Conservation (phyloP, 2,113 vertebrate species). For the Antennarius striatus region DNA sequence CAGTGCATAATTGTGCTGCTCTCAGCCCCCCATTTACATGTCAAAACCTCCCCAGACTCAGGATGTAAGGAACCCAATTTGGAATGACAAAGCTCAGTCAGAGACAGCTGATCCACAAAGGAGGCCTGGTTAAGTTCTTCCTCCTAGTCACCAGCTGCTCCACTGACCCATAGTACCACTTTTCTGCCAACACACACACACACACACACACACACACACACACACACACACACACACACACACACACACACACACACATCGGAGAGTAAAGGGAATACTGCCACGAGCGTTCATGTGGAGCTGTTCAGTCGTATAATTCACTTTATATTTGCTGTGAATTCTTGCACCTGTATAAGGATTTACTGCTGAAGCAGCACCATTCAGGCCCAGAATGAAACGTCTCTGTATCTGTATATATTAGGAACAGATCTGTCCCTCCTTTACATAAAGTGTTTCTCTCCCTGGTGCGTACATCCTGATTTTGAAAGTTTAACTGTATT, state of each 20-base stretch:
- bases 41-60: constrained; percentile 76
- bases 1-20: constrained; percentile 63
- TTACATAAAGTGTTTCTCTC: background rate
- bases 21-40: constrained; percentile 75
- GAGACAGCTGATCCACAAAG: constrained; percentile 82
- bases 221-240: constrained; percentile 25
- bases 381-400: background rate
- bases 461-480: constrained; percentile 10
- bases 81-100: constrained; percentile 80
- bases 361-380: background rate
- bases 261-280: no score
- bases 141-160: constrained; percentile 81
- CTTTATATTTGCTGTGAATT: constrained; percentile 4
- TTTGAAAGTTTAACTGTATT: background rate
- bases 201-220: constrained; percentile 7
- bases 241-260: constrained; percentile 1
- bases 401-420: background rate
- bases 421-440: background rate
- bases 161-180: constrained; percentile 75
- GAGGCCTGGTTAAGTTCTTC: constrained; percentile 82
- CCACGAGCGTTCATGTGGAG: constrained; percentile 8
- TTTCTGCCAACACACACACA: constrained; percentile 59
- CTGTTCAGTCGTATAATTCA: constrained; percentile 30
- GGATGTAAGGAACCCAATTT: constrained; percentile 76
- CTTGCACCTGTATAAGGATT: background rate